phyloP scores from a whole-genome alignment of 1,140 invertebrate genomes.

The Ectropis grisescens region DNA sequence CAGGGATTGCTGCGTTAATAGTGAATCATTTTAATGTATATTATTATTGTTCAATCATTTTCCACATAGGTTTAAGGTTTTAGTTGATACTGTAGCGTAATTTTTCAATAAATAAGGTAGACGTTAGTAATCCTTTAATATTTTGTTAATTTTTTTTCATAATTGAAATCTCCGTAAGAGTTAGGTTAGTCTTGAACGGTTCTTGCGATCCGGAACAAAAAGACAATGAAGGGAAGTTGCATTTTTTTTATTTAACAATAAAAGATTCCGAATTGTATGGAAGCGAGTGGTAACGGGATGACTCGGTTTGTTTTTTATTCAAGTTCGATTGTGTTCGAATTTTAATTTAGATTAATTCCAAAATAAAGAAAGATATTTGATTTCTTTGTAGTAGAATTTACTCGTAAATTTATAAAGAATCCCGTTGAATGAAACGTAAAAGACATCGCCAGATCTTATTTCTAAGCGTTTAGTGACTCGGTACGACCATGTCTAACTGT shows the following conservation, averaged over 20 bases:
- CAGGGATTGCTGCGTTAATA: constrained; percentile 56
- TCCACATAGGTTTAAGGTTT: constrained; percentile 66
- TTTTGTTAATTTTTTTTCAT: constrained; percentile 66
- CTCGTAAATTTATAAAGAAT: too few species aligned
- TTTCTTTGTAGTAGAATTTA: too few species aligned
- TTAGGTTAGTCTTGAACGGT: constrained; percentile 60
- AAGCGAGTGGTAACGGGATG: too few species aligned
- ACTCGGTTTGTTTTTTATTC: too few species aligned
- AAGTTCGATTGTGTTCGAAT: too few species aligned
- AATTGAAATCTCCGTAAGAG: constrained; percentile 58
- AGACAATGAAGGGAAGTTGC: constrained; percentile 62
- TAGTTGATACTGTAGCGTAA: constrained; percentile 65
- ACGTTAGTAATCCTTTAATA: constrained; percentile 64
- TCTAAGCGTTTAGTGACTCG: constrained; percentile 42
- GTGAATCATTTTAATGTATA: constrained; percentile 61
- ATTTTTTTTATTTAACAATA: constrained; percentile 47
- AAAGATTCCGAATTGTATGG: too few species aligned
- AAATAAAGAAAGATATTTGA: too few species aligned
- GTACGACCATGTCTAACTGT: too few species aligned
- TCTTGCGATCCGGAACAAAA: constrained; percentile 60
- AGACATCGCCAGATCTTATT: constrained; percentile 57
- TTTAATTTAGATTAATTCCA: too few species aligned
- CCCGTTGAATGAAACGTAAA: constrained; percentile 27
- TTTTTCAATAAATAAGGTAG: constrained; percentile 63
- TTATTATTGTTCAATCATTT: constrained; percentile 68